Evolutionary conservation across 2,797 vertebrate species (phyloP).

Genomic region (Glyptemys insculpta): DNA sequence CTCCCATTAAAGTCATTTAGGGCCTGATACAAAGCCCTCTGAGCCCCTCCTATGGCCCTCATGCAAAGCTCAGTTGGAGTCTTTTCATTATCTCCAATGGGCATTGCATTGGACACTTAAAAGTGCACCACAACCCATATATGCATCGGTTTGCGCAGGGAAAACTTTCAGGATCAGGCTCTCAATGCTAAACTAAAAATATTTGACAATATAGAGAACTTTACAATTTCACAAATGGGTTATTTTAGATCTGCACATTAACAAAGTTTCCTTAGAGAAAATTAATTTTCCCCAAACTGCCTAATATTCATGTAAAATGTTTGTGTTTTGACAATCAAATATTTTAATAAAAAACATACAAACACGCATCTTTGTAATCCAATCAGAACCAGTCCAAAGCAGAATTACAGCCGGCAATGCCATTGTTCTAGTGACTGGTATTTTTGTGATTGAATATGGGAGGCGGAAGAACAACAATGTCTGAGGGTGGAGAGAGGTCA

Average conservation of each 20-base stretch:
- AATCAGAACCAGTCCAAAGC: background rate
- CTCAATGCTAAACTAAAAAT: background rate
- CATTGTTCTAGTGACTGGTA: background rate
- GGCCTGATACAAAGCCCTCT: background rate
- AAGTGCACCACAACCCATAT: background rate
- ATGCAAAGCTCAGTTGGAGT: background rate
- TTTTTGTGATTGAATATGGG: accelerated
- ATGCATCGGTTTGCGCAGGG: background rate
- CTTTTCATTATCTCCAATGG: background rate
- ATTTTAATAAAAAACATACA: background rate
- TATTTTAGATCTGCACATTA: background rate
- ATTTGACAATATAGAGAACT: background rate
- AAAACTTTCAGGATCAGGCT: background rate
- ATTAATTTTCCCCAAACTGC: background rate
- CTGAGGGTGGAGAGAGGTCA: background rate
- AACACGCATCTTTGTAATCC: background rate
- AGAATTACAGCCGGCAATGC: background rate
- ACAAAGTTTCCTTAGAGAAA: background rate
- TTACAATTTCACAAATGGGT: background rate
- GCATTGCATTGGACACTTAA: background rate
- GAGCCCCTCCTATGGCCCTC: background rate
- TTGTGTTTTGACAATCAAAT: background rate
- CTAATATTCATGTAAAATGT: background rate
- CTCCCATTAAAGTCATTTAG: background rate
- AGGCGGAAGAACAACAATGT: background rate